These are phyloP conservation scores for Pyrocephalus nanus DNA, from an alignment of 2,797 vertebrate genomes.

Conservation along the genomic window DNA sequence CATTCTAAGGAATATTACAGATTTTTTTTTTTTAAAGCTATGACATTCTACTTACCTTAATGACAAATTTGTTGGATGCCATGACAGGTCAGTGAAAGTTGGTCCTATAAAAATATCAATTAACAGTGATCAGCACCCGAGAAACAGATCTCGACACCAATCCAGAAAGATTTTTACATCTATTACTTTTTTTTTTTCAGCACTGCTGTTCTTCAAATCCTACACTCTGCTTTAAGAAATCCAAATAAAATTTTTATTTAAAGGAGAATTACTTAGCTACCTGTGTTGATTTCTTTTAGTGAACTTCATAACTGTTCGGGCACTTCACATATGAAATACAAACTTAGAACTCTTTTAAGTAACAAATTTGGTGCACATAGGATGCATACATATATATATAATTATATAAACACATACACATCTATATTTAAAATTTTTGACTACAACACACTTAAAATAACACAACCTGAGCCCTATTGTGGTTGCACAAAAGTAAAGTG, in stretches of 20 bases:
- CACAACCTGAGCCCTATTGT: not conserved
- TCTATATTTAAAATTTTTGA: not conserved
- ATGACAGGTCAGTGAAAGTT: constrained; percentile 66
- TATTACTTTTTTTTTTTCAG: not conserved
- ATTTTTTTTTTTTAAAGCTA: not conserved
- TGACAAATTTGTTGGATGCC: constrained; percentile 84
- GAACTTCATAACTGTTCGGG: not conserved
- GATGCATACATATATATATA: not conserved
- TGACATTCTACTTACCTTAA: constrained; percentile 84
- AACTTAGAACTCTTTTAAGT: not conserved
- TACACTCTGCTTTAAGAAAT: not conserved
- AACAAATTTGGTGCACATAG: not conserved
- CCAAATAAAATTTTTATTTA: not conserved
- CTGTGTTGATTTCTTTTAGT: not conserved
- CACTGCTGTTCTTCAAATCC: not conserved
- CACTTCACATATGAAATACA: not conserved
- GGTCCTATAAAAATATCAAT: constrained; percentile 68
- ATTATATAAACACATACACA: not conserved
- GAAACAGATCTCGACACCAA: not conserved
- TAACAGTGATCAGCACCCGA: not conserved
- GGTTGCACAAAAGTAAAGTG: not conserved
- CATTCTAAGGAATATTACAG: not conserved
- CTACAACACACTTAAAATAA: not conserved
- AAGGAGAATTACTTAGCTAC: not conserved
- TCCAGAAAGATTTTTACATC: not conserved